Conservation (phyloP, 2,113 vertebrate genomes). For the Hyaena hyaena region DNA sequence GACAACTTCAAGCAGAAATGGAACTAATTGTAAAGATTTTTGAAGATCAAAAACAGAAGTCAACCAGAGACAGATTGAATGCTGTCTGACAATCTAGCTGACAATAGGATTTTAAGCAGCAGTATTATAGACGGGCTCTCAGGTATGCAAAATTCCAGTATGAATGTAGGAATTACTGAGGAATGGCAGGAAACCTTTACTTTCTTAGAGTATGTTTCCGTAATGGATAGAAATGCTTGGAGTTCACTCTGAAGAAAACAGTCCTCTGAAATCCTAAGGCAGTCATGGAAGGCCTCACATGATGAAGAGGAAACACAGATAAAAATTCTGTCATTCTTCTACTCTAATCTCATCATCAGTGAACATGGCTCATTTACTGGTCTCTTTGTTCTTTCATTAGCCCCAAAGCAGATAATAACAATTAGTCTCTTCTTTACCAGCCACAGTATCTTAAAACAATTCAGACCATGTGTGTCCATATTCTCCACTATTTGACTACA, state of each 20-base stretch:
- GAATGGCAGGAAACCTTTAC: conserved; percentile 83
- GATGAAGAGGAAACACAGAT: conserved; percentile 93
- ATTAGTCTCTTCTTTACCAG: conserved; percentile 94
- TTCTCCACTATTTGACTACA: conserved; percentile 92
- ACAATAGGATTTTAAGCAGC: conserved; percentile 87
- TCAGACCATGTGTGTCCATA: conserved; percentile 93
- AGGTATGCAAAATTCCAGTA: conserved; percentile 89
- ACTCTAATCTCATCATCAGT: conserved; percentile 91
- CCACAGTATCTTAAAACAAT: conserved; percentile 93
- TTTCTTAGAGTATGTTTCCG: conserved; percentile 89
- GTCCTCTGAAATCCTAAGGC: conserved; percentile 93
- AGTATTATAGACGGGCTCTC: conserved; percentile 88
- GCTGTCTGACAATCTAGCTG: conserved; percentile 88
- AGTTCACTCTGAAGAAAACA: conserved; percentile 94
- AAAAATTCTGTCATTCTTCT: conserved; percentile 92
- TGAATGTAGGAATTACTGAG: conserved; percentile 88
- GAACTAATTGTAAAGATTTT: conserved; percentile 89
- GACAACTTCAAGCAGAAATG: conserved; percentile 85
- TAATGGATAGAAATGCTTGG: conserved; percentile 92
- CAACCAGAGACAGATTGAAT: conserved; percentile 83
- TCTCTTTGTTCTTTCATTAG: conserved; percentile 93
- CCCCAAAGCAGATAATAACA: conserved; percentile 92
- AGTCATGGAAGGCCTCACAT: conserved; percentile 90
- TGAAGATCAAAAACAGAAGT: conserved; percentile 84
- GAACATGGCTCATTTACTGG: conserved; percentile 93